Base-by-base conservation (phyloP, 2,113 vertebrate genomes). In the Toxostoma redivivum region DNA sequence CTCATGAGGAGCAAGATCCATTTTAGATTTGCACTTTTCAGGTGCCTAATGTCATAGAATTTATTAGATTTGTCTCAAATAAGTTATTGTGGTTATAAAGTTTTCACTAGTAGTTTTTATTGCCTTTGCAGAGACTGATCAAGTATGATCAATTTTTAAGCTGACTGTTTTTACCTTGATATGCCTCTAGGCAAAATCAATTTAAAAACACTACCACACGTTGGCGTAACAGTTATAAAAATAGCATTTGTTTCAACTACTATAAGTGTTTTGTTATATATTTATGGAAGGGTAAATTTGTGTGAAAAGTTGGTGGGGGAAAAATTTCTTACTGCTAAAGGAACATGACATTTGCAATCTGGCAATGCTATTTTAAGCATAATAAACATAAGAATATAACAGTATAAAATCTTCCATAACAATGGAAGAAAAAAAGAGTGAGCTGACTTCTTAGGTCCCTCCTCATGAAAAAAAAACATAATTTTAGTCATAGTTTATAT, bases 221-320 rank as follows among this genome's bases (percentile, higher is more conserved):
- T 30, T 95, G 79, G 51, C 33, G 50, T 67, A 83, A 65, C 90
- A 76, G 94, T 77, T 94, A 77, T 58, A 97, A 90, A 96, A 96
- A 97, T 96, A 97, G 72, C 76, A 83, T 82, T 93, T 94, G 54
- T 93, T 96, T 88, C 92, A 93, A 72, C 92, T 94, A 82, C 92
- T 96, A 88, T 67, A 94, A 94, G 74, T 73, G 88, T 83, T 95
- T 97, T 93, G 71, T 93, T 92, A 62, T 83, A 88, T 92, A 95
- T 95, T 93, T 95, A 81, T 94, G 82, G 88, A 77, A 88, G 90
- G 51, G 72, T 86, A 90, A 64, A 90, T 88, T 74, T 64, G 82
- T 95, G 88, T 81, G 88, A 95, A 90, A 95, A 94, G 15, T 11
- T 78, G 28, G 3, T n/a, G 38, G 44, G 83, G 1, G 1, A 0